These are phyloP conservation scores for Leistus spinibarbis DNA, from an alignment of 2,888 invertebrate species.

Conservation along the genomic window DNA sequence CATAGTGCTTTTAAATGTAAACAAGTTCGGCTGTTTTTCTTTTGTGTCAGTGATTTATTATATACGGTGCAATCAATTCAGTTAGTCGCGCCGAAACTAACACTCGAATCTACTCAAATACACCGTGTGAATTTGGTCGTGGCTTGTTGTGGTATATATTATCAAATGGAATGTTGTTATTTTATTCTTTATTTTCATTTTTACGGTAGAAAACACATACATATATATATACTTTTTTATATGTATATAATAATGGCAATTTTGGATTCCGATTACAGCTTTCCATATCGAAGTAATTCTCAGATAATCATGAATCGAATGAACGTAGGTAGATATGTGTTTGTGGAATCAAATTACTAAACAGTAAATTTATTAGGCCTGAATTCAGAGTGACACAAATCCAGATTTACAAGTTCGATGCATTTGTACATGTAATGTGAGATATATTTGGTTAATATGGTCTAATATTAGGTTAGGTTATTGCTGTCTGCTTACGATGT, in stretches of 20 bases:
- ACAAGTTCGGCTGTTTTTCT: slow-evolving; percentile 37
- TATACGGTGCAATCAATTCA: slow-evolving; percentile 29
- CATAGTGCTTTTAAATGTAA: slow-evolving; percentile 39
- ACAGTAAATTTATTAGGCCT: background rate
- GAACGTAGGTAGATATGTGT: background rate
- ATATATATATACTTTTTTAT: background rate
- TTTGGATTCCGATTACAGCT: background rate
- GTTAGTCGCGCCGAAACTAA: background rate
- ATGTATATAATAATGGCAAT: background rate
- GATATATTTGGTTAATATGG: slow-evolving; percentile 31
- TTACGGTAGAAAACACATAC: no score
- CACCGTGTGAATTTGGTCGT: no score
- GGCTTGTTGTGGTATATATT: background rate
- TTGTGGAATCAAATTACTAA: background rate
- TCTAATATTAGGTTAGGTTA: slow-evolving; percentile 33
- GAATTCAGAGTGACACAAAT: background rate
- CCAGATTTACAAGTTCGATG: background rate
- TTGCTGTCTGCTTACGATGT: slow-evolving; percentile 7
- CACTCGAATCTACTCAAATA: background rate
- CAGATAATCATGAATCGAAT: background rate
- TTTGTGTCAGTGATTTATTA: slow-evolving; percentile 34
- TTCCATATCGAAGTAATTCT: background rate
- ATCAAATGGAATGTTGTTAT: background rate
- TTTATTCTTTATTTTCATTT: no score
- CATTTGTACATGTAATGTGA: slow-evolving; percentile 1